Evolutionary conservation across 2,797 vertebrate species (phyloP), one percentile per base, ranked within the genome.

Genomic region (Vultur gryphus): DNA sequence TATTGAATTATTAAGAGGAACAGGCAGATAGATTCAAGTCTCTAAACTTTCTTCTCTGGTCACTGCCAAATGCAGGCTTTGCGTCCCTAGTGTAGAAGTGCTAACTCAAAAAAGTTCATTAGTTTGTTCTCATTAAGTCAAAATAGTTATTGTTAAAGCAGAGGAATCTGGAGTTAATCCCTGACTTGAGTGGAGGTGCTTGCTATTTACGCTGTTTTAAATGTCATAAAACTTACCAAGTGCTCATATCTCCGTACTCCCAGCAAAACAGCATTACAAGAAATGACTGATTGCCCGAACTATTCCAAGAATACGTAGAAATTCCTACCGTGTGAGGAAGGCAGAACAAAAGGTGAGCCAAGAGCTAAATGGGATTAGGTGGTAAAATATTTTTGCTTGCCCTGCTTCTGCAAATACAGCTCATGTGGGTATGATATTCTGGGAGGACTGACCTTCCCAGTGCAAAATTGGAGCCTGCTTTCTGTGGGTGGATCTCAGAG

Each of bases 281-380:
- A n/a, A 88, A 20, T n/a, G 37, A 64, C 52, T 24, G 86, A 89
- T 29, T 79, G 70, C 44, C 81, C 29, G 21, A 89, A 81, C 66
- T 54, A 14, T 39, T 65, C 46, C 29, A 49, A 61, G 86, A 87
- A 49, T 43, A 55, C 3, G 3, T 23, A 82, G 77, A 64, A 80
- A 67, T 91, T 84, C 86, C 84, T 29, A 2, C 78, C n/a, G 75
- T 11, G 70, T 16, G 66, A 90, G 78, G 51, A 91, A 87, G 64
- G 73, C 88, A 83, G 91, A 89, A 93, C 84, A 89, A 95, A 97
- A 94, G 86, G 81, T 90, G 94, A 95, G 83, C 80, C 83, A 82
- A 73, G 80, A 87, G 59, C 84, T 83, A 77, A 67, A 21, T 9
- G 67, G 70, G 69, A 90, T 91, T 91, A 90, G 90, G 52, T 57